phyloP scores from a whole-genome alignment of 2,113 vertebrate genomes.

The Tupaia tana region DNA sequence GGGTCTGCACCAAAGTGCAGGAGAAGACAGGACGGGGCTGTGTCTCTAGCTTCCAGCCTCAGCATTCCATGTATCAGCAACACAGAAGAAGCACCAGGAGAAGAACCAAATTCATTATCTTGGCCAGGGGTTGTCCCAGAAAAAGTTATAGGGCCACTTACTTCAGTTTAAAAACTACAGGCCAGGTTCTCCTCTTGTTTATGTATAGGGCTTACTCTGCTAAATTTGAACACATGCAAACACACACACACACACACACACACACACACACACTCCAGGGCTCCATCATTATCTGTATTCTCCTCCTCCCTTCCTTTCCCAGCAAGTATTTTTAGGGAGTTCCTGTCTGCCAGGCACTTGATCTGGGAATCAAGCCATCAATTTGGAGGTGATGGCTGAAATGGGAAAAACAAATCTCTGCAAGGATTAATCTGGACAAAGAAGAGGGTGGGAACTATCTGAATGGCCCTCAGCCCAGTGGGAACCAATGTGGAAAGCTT shows the following conservation, averaged over 20 bases:
- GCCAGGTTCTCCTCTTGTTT: not conserved
- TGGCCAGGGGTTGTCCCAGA: not conserved
- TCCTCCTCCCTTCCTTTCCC: not conserved
- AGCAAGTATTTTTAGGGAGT: not conserved
- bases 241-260: no score
- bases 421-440: not conserved
- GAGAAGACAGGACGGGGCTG: not conserved
- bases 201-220: not conserved
- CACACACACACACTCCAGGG: accelerated
- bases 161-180: not conserved
- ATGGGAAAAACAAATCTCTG: not conserved
- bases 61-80: not conserved
- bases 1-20: not conserved
- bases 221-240: not conserved
- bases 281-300: no score
- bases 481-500: not conserved
- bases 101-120: not conserved
- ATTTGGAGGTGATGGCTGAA: not conserved
- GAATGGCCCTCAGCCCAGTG: not conserved
- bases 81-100: not conserved
- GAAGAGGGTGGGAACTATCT: accelerated
- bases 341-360: not conserved
- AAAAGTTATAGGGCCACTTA: not conserved
- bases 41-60: accelerated
- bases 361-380: not conserved